Evolutionary conservation across 2,888 invertebrate genomes (phyloP).

Genomic region (Timema podura): DNA sequence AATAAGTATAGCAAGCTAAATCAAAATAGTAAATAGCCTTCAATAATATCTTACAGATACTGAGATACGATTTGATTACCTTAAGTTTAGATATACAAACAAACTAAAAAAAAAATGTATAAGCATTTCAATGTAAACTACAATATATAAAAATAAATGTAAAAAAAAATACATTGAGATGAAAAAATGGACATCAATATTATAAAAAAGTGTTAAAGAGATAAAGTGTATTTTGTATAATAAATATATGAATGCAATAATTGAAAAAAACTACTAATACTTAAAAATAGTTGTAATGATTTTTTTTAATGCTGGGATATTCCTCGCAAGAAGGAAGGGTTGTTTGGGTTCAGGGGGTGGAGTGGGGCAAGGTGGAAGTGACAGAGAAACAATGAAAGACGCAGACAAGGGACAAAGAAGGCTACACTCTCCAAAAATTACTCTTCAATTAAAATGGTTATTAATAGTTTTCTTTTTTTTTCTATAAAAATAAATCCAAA

Average conservation of each 20-base stretch:
- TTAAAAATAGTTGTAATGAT: constrained; percentile 12
- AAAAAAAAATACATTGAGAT: constrained; percentile 20
- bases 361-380: constrained; percentile 31
- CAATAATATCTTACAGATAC: too few relatives aligned
- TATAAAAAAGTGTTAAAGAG: constrained; percentile 22
- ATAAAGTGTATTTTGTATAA: constrained; percentile 24
- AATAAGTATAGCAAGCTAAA: too few relatives aligned
- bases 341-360: constrained; percentile 2
- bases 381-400: constrained; percentile 68
- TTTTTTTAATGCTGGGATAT: neutral
- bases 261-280: constrained; percentile 21
- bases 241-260: constrained; percentile 29
- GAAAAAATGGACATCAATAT: constrained; percentile 26
- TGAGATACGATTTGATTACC: too few relatives aligned
- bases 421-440: constrained; percentile 26
- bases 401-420: constrained; percentile 68
- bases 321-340: constrained; percentile 11
- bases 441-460: constrained; percentile 21
- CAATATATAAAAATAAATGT: constrained; percentile 11
- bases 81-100: neutral
- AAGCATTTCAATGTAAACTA: constrained; percentile 9
- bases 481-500: constrained; percentile 4
- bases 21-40: too few relatives aligned
- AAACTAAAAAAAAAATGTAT: constrained; percentile 8
- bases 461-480: constrained; percentile 21